A percentile compares a stretch with the other conserved stretches of the same genome.
These are phyloP conservation scores for Pitangus sulphuratus DNA, from an alignment of 2,797 vertebrate species.

Conservation along the genomic window DNA sequence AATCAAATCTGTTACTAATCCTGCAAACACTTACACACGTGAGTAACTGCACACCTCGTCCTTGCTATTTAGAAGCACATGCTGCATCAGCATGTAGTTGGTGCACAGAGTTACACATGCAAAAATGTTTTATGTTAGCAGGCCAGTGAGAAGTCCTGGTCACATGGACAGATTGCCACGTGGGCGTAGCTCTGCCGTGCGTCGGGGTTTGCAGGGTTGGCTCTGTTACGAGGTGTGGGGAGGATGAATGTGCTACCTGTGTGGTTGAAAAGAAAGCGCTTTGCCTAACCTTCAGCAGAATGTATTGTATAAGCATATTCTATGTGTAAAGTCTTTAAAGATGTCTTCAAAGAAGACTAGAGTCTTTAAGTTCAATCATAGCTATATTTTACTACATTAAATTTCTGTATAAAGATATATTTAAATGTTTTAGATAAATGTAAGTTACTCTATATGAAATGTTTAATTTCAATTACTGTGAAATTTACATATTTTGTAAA, in stretches of 20 bases:
- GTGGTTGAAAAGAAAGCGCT: conserved; percentile 79
- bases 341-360: conserved; percentile 92
- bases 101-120: fast-evolving
- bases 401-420: conserved; percentile 93
- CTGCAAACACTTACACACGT: not conserved
- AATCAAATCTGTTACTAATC: not conserved
- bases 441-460: conserved; percentile 88
- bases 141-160: not conserved
- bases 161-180: fast-evolving
- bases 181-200: not conserved
- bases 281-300: conserved; percentile 88
- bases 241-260: conserved; percentile 77
- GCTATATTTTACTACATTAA: conserved; percentile 90
- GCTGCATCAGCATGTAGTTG: not conserved
- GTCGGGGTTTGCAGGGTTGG: conserved; percentile 7
- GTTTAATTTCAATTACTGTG: conserved; percentile 91
- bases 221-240: not conserved
- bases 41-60: not conserved
- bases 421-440: conserved; percentile 88
- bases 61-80: not conserved
- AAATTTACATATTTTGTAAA: conserved; percentile 81
- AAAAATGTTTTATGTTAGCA: not conserved
- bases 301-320: conserved; percentile 86
- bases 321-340: conserved; percentile 90
- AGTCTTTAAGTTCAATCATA: conserved; percentile 88